Conservation (phyloP, 2,888 invertebrate species). For the Galerucella nymphaeae region DNA sequence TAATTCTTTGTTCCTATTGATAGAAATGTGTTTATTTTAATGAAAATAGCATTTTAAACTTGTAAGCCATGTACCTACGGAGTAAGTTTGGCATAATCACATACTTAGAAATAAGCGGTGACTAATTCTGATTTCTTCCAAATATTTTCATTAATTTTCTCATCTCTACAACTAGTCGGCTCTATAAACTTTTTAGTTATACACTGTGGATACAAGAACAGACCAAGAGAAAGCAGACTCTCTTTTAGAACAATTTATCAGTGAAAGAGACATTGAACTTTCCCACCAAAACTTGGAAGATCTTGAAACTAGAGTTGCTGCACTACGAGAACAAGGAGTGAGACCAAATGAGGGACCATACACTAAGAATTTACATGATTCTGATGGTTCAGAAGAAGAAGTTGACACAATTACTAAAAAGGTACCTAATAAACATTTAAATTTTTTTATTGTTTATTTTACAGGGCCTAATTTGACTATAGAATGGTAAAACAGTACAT, state of each 20-base stretch:
- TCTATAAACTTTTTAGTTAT: constrained; percentile 58
- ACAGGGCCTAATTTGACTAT: too few species aligned
- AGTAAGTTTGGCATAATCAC: too few species aligned
- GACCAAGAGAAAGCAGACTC: constrained; percentile 79
- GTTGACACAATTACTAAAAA: constrained; percentile 62
- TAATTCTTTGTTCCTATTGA: too few species aligned
- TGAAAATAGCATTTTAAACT: too few species aligned
- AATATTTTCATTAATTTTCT: too few species aligned
- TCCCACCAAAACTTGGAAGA: constrained; percentile 66
- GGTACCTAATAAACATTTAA: constrained; percentile 48
- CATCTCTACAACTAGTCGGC: not conserved
- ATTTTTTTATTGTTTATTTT: not conserved
- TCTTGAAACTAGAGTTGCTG: constrained; percentile 68
- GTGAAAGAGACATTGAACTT: constrained; percentile 65
- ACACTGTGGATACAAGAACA: constrained; percentile 70
- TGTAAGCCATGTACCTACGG: too few species aligned
- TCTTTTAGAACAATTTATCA: constrained; percentile 69
- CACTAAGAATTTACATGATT: constrained; percentile 60
- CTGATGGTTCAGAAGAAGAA: constrained; percentile 61
- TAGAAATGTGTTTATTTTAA: too few species aligned
- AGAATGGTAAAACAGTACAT: too few species aligned
- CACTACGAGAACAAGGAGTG: constrained; percentile 66
- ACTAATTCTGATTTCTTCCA: too few species aligned
- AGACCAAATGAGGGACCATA: constrained; percentile 60
- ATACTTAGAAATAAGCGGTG: too few species aligned